phyloP scores from a whole-genome alignment of 2,113 vertebrate genomes.

The Callipepla squamata region DNA sequence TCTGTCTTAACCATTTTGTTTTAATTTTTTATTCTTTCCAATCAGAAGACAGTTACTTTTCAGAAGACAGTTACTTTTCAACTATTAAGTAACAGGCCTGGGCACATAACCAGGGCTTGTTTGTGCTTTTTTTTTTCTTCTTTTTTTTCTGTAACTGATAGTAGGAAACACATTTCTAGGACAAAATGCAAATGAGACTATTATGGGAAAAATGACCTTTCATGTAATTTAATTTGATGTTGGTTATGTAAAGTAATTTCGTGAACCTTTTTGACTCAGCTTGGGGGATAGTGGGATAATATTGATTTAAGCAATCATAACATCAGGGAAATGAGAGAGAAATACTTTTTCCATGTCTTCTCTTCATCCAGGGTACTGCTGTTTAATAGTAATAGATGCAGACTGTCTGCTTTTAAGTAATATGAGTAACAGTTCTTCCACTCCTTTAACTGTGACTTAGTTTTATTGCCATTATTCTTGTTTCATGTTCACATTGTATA shows the following conservation, averaged over 20 bases:
- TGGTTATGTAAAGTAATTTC: slow-evolving; percentile 71
- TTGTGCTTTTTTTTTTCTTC: neutral
- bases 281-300: slow-evolving; percentile 69
- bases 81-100: slow-evolving; percentile 6
- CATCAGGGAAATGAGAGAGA: slow-evolving; percentile 61
- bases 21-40: slow-evolving; percentile 26
- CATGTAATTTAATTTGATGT: slow-evolving; percentile 71
- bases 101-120: neutral
- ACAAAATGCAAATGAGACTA: slow-evolving; percentile 67
- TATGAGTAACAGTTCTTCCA: neutral
- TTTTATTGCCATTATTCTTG: neutral
- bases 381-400: neutral
- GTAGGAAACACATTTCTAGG: slow-evolving; percentile 44
- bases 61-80: neutral
- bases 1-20: neutral
- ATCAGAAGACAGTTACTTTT: neutral
- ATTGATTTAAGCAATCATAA: slow-evolving; percentile 75
- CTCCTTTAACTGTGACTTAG: neutral
- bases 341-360: slow-evolving; percentile 25
- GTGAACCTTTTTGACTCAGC: slow-evolving; percentile 67
- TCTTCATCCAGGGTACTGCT: neutral
- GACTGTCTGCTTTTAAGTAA: neutral
- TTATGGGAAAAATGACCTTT: slow-evolving; percentile 65
- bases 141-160: slow-evolving; percentile 4
- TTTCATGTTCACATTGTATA: neutral